Evolutionary conservation across 1,140 invertebrate genomes (phyloP), one percentile per base, ranked within the genome.

Genomic region (Leptinotarsa lineolata): DNA sequence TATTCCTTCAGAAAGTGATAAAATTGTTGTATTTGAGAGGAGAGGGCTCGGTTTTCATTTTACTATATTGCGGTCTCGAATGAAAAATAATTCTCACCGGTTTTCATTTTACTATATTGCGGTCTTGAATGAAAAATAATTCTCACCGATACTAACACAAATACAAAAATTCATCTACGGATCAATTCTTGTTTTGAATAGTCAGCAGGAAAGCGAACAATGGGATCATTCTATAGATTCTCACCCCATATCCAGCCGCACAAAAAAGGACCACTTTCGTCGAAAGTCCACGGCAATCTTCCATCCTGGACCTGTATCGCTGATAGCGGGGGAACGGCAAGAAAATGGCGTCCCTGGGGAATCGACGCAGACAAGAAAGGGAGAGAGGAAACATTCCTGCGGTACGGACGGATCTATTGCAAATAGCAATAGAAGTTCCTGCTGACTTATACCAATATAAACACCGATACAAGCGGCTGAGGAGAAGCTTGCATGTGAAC

Each of bases 331-430:
- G 77, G 77, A 79, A 80, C 78, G 72, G 77, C 76, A 79, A 80
- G 77, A 80, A 81, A 81, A 81, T 80, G 79, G 76, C 76, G 75
- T 81, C 79, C 72, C 80, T 45, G 69, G 79, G 78, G 80, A 78
- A 73, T 61, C 48, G 45, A 45, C 44, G 44, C 45, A 48, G 71
- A 65, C 54, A 16, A 72, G 72, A 64, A 78, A 75, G 72, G 71
- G 72, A 72, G 73, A 76, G 77, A 72, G 79, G 70, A 73, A 72
- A 76, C 74, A 78, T 78, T 73, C 64, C 64, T 66, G 74, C 75
- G 77, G 77, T 77, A 72, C 48, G 67, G 65, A 39, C 30, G 30
- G 45, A 68, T 48, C 67, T 68, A 48, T 58, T 11, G 67, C 67
- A 68, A 68, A 68, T 68, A 68, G 46, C 45, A 68, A 64, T 64